phyloP scores from a whole-genome alignment of 2,888 invertebrate species.

The Amorpha juglandis region DNA sequence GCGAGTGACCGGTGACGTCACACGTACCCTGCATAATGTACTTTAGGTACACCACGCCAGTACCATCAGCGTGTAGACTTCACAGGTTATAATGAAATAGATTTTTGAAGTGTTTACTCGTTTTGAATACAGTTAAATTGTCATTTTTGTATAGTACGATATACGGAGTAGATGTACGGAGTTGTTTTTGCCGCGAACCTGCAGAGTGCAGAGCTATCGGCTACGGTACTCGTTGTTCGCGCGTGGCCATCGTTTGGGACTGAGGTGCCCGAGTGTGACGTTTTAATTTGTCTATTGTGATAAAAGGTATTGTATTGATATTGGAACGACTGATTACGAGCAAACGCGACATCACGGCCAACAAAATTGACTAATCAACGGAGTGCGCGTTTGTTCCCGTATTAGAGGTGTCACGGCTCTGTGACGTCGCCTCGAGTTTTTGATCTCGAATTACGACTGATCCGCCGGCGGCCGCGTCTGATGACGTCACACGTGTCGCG shows the following conservation, averaged over 20 bases:
- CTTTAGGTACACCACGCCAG: background rate
- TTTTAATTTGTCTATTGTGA: slow-evolving; percentile 55
- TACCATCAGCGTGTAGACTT: slow-evolving; percentile 8
- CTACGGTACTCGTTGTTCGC: slow-evolving; percentile 32
- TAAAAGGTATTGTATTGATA: slow-evolving; percentile 51
- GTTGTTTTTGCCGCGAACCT: slow-evolving; percentile 27
- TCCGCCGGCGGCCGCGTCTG: slow-evolving; percentile 26
- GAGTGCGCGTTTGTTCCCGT: slow-evolving; percentile 38
- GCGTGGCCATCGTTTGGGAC: too few species aligned
- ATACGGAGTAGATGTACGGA: slow-evolving; percentile 31
- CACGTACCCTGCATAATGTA: background rate
- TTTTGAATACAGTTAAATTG: slow-evolving; percentile 39
- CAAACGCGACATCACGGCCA: slow-evolving; percentile 29
- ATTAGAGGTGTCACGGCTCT: slow-evolving; percentile 43
- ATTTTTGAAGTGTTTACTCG: slow-evolving; percentile 41
- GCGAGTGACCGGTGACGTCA: background rate
- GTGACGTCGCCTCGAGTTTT: slow-evolving; percentile 53
- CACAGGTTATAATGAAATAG: slow-evolving; percentile 28
- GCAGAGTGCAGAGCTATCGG: slow-evolving; percentile 41
- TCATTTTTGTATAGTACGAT: slow-evolving; percentile 44
- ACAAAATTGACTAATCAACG: slow-evolving; percentile 22
- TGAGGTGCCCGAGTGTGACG: slow-evolving; percentile 37
- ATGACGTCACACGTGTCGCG: background rate
- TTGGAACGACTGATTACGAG: slow-evolving; percentile 43
- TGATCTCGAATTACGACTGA: slow-evolving; percentile 75